Base-by-base conservation (phyloP, 2,113 vertebrate species). In the Halcyon senegalensis region DNA sequence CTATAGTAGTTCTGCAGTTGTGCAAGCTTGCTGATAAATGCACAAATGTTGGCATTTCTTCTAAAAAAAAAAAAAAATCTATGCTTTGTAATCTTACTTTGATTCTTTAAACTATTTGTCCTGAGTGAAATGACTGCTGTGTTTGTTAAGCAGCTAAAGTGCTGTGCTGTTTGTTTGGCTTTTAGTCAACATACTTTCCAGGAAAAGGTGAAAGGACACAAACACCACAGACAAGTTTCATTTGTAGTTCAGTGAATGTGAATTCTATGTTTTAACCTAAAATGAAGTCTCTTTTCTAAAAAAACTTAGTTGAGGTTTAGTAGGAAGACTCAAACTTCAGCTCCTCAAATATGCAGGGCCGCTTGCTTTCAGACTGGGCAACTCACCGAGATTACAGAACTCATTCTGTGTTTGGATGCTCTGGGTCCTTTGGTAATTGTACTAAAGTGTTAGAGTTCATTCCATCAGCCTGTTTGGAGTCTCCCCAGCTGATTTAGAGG, bases 131-230 rank as follows among this genome's bases (percentile, higher is more conserved):
- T 76, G 87, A 35, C 55, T 68, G 70, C 9, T 0, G 50, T 91
- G 50, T 92, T 96, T 95, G 2, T 60, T 78, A n/a, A 50, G 84
- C 84, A 84, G 85, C 67, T 90, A 2, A 94, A 93, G 73, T 87
- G 92, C 90, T 96, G 81, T 93, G 92, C 93, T 96, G 79, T 96
- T 96, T 97, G 89, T 93, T 96, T 96, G 97, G 92, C 92, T 96
- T 93, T 95, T 95, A 96, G 87, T 95, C 93, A 96, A 84, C 60
- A 66, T 70, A 88, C 96, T 97, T 97, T 97, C 92, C 96, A 97
- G 96, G 97, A 96, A 93, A 94, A 97, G 97, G 95, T 96, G 94
- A 97, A 97, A 96, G 97, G 90, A 96, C 95, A 93, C 91, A 86
- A 77, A 96, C 94, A 87, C 94, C 96, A 96, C 93, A 91, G 74